Evolutionary conservation across 2,888 invertebrate genomes (phyloP), one percentile per base, ranked within the genome.

Genomic region (Coleophora deauratella): DNA sequence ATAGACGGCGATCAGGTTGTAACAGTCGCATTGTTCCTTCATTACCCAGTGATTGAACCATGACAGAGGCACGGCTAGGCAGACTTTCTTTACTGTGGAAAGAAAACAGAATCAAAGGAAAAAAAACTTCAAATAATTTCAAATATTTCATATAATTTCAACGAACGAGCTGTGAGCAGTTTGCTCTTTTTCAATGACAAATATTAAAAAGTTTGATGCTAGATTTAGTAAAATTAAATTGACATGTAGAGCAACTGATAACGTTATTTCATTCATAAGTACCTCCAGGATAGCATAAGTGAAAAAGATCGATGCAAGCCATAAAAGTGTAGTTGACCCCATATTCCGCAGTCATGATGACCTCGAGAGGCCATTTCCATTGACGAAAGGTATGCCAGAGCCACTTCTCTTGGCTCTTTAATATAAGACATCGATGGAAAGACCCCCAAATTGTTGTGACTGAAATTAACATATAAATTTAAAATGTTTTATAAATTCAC

Each of bases 251-350:
- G n/a, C n/a, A n/a, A n/a, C n/a, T n/a, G n/a, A 21, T 21, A 21
- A 4, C 21, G 6, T 4, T 21, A 21, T 6, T 21, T 21, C 21
- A 21, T 21, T 21, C 31, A n/a, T n/a, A n/a, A n/a, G n/a, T 50
- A 80, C 84, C 80, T 62, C 84, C 85, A 32, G 82, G 76, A 52
- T 80, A 80, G 1, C 84, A 66, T 9, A 85, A 50, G 31, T 48
- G 55, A 39, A 70, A 74, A 4, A 85, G 55, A 47, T 84, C 67
- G 31, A 84, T 46, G 40, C 68, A 71, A 0, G 68, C 72, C 78
- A 82, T 80, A 27, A 74, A 72, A 43, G 69, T 72, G 41, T 57
- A 67, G 27, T 66, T 32, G 61, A 3, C 57, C 59, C 11, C 10
- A 31, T 10, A 11, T 4, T 31, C 31, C 71, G 9, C 58, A 63